phyloP scores from a whole-genome alignment of 2,888 invertebrate species.

The Drosophila cognata region DNA sequence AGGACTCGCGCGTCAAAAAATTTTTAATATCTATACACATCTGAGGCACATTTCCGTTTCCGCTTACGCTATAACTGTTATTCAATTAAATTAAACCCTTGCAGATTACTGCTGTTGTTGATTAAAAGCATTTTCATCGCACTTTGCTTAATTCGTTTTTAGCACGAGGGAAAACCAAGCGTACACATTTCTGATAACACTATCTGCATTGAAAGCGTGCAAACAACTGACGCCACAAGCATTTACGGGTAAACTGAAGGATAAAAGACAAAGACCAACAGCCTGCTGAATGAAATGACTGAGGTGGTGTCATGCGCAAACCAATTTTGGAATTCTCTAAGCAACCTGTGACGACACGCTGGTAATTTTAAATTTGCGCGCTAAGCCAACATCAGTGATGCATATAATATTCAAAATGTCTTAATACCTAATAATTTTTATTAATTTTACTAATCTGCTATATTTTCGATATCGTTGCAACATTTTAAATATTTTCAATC shows the following conservation, averaged over 20 bases:
- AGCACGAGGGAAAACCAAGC: conserved; percentile 50
- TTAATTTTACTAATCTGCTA: background rate
- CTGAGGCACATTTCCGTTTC: conserved; percentile 54
- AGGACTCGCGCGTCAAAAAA: conserved; percentile 32
- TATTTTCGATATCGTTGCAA: background rate
- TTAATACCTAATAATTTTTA: background rate
- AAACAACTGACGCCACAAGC: conserved; percentile 53
- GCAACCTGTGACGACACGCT: conserved; percentile 29
- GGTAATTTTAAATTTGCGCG: background rate
- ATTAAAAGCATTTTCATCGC: conserved; percentile 21
- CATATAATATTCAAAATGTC: background rate
- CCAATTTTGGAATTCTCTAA: background rate
- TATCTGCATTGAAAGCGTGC: conserved; percentile 13
- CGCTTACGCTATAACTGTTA: conserved; percentile 29
- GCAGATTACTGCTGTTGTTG: conserved; percentile 1
- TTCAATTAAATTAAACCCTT: background rate
- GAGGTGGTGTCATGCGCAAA: conserved; percentile 47
- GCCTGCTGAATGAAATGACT: conserved; percentile 5
- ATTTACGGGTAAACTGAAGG: conserved; percentile 56
- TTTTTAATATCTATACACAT: conserved; percentile 40
- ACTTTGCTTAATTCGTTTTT: conserved; percentile 35
- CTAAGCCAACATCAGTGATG: background rate
- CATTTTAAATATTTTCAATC: background rate
- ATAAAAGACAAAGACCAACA: conserved; percentile 16
- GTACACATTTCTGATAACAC: conserved; percentile 11